Evolutionary conservation across 2,888 invertebrate genomes (phyloP), one percentile per base, ranked within the genome.

Genomic region (Helobdella robusta): DNA sequence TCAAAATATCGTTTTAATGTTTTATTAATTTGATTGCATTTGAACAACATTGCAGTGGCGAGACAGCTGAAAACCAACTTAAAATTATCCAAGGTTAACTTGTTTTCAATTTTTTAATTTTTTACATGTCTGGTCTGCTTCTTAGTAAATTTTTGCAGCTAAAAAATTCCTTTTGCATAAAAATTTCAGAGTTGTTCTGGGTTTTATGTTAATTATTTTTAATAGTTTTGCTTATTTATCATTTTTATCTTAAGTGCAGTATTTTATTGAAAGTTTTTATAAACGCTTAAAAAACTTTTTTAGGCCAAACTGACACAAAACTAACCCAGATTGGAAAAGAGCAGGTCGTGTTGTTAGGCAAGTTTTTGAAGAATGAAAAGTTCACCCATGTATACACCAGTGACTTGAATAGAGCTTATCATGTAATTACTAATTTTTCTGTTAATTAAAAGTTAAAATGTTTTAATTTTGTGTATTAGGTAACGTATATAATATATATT

Each of bases 351-450:
- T 30, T 25, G 3, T 20, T 62, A 23, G 62, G 62, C 18, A n/a
- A 46, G 48, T 18, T 32, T 48, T 32, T 62, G 32, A 32, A 20
- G 32, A 32, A 28, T 15, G 62, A 62, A 46, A 18, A 15, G n/a
- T 62, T 62, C 62, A 62, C 62, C 15, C 62, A 62, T 35, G 34
- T 62, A 8, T 50, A 50, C 34, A 62, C 23, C 62, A 62, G 62
- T 34, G 62, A 62, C 34, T 35, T 62, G n/a, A 48, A 20, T n/a
- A n/a, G 62, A 28, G 62, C 62, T 20, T 4, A 48, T 8, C 20
- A 62, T 20, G 62, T 62, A 1, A n/a, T n/a, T n/a, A n/a, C 5
- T 56, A n/a, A 40, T 18, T n/a, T n/a, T n/a, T n/a, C n/a, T n/a
- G n/a, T n/a, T n/a, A n/a, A n/a, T n/a, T n/a, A n/a, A n/a, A n/a